phyloP scores from a whole-genome alignment of 2,113 vertebrate species.

The Nothoprocta perdicaria region DNA sequence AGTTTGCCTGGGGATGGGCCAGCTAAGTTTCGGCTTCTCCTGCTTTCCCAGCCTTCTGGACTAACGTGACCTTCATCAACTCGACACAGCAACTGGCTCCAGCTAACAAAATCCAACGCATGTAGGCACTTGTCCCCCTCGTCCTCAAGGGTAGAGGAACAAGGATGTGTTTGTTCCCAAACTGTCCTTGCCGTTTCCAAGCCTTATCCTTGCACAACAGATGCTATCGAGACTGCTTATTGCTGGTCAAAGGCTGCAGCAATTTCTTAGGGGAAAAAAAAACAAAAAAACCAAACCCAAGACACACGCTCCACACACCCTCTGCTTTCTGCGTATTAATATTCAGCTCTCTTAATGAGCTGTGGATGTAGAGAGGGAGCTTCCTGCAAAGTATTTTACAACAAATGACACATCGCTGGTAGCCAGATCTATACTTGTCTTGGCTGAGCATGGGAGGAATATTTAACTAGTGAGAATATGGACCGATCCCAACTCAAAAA shows the following conservation, averaged over 20 bases:
- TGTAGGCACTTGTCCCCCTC: conserved; percentile 74
- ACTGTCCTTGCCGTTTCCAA: conserved; percentile 43
- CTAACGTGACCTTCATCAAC: conserved; percentile 74
- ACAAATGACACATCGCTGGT: neutral
- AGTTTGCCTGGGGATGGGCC: conserved; percentile 81
- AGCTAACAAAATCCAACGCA: conserved; percentile 77
- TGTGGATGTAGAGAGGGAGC: neutral
- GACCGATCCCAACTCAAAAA: neutral
- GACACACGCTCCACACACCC: neutral
- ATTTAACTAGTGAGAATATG: neutral
- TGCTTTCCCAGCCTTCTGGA: conserved; percentile 78
- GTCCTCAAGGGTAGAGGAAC: conserved; percentile 67
- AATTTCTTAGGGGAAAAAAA: neutral
- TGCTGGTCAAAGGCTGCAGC: neutral
- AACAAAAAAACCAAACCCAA: neutral
- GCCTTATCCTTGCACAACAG: conserved; percentile 5
- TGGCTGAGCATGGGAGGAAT: neutral
- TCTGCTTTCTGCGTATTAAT: neutral
- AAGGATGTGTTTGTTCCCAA: conserved; percentile 53
- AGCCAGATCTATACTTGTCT: neutral
- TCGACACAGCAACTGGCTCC: conserved; percentile 76
- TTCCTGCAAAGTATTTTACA: neutral
- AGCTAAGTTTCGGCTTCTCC: conserved; percentile 71
- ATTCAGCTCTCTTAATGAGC: neutral
- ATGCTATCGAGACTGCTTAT: conserved; percentile 7